Conservation (phyloP, 1,140 invertebrate species). For the Bombus turneri region DNA sequence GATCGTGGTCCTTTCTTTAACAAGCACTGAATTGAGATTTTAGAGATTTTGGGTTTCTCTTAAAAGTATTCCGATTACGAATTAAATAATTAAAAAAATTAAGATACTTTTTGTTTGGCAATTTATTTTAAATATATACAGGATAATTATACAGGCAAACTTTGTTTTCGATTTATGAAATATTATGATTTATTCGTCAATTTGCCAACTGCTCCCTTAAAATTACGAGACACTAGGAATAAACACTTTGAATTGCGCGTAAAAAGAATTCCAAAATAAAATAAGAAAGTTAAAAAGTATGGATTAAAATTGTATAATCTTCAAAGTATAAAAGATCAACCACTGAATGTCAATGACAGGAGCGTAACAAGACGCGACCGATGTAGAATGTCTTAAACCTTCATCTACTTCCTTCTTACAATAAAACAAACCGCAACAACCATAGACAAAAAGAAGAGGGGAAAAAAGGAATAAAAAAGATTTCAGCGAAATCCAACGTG, state of each 20-base stretch:
- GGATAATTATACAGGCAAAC: too few relatives aligned
- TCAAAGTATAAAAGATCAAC: not conserved
- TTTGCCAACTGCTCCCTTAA: too few relatives aligned
- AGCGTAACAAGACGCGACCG: too few relatives aligned
- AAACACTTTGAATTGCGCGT: too few relatives aligned
- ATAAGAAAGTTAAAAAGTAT: not conserved
- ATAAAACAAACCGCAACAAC: not conserved
- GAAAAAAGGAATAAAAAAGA: too few relatives aligned
- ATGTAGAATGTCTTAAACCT: not conserved
- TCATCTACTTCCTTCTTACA: not conserved
- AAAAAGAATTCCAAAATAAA: not conserved
- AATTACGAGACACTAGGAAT: too few relatives aligned
- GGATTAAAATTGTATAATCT: not conserved
- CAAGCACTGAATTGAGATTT: not conserved
- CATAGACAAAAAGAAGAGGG: not conserved
- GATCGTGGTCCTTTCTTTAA: not conserved
- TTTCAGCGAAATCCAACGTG: not conserved
- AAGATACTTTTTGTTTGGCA: not conserved
- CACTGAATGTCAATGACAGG: too few relatives aligned
- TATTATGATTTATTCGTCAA: not conserved
- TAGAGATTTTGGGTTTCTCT: not conserved
- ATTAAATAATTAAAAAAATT: too few relatives aligned
- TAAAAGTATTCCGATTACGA: too few relatives aligned
- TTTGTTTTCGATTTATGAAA: not conserved
- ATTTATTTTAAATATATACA: not conserved